Percentiles rank a stretch among this genome's conserved stretches.
Conservation (phyloP, 2,797 vertebrate genomes). For the Helarctos malayanus region DNA sequence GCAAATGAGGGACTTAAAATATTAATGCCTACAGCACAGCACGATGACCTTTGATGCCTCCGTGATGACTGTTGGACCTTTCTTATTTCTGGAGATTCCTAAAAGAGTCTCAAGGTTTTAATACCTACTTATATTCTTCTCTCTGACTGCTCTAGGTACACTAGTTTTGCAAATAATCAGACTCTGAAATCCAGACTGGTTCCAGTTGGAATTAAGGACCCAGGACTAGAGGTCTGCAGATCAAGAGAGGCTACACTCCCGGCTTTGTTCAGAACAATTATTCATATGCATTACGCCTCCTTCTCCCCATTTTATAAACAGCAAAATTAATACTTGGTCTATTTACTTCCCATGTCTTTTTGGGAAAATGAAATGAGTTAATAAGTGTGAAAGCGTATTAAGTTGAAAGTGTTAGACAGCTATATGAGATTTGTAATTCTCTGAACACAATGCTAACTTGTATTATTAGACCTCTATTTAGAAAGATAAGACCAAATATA, state of each 20-base stretch:
- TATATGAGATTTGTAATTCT: conserved; percentile 66
- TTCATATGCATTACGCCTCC: neutral
- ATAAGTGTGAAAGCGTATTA: conserved; percentile 72
- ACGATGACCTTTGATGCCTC: neutral
- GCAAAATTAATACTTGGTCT: conserved; percentile 70
- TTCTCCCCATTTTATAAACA: conserved; percentile 40
- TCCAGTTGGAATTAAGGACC: neutral
- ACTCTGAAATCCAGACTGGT: neutral
- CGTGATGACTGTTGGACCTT: neutral
- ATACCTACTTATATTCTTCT: neutral
- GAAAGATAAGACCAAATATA: conserved; percentile 68
- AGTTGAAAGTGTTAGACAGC: conserved; percentile 65
- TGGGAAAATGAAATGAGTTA: conserved; percentile 76
- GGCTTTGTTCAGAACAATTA: conserved; percentile 2
- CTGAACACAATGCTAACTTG: conserved; percentile 66
- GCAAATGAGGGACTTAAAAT: neutral
- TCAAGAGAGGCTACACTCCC: neutral
- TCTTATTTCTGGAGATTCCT: neutral
- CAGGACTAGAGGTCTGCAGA: neutral
- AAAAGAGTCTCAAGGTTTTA: neutral
- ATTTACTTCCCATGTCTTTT: conserved; percentile 67
- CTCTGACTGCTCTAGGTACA: neutral
- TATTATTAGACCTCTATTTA: conserved; percentile 73
- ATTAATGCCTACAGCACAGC: neutral
- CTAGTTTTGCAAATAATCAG: neutral